phyloP scores from a whole-genome alignment of 2,888 invertebrate species.

The Pristionchus maxplancki region DNA sequence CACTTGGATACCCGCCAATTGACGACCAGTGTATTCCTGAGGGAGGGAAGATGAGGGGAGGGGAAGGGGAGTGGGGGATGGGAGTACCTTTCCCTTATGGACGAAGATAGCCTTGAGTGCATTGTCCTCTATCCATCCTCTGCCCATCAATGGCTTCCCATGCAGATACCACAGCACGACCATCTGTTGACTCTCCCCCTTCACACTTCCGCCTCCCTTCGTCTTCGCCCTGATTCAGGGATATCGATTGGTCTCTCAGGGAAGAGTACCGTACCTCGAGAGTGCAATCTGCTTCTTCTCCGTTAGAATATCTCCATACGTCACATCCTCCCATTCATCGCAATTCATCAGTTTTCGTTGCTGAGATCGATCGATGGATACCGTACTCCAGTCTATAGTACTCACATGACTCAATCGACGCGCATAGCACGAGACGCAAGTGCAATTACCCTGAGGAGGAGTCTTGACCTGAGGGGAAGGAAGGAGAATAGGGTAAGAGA shows the following conservation, averaged over 20 bases:
- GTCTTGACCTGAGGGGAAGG: neutral
- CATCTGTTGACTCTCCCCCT: constrained; percentile 14
- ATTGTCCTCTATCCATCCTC: constrained; percentile 45
- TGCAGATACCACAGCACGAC: constrained; percentile 49
- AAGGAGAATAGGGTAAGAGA: neutral
- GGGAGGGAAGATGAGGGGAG: neutral
- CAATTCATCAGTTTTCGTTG: constrained; percentile 37
- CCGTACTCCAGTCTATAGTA: neutral
- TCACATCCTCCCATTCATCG: constrained; percentile 49
- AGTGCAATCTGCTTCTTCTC: constrained; percentile 20
- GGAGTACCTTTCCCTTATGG: constrained; percentile 36
- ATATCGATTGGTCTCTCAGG: neutral
- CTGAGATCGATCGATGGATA: constrained; percentile 1
- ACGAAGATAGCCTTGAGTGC: constrained; percentile 39
- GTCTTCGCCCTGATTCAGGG: constrained; percentile 11
- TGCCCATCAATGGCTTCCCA: constrained; percentile 40
- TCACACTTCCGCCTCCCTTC: neutral
- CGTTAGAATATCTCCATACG: neutral
- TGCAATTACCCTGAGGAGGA: constrained; percentile 11
- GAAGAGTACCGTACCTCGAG: neutral
- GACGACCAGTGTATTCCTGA: constrained; percentile 39
- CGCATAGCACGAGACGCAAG: constrained; percentile 5
- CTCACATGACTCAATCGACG: constrained; percentile 26
- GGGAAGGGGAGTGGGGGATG: too few species aligned
- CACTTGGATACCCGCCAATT: constrained; percentile 32